Conservation (phyloP, 2,113 vertebrate genomes). For the Calidris pygmaea region DNA sequence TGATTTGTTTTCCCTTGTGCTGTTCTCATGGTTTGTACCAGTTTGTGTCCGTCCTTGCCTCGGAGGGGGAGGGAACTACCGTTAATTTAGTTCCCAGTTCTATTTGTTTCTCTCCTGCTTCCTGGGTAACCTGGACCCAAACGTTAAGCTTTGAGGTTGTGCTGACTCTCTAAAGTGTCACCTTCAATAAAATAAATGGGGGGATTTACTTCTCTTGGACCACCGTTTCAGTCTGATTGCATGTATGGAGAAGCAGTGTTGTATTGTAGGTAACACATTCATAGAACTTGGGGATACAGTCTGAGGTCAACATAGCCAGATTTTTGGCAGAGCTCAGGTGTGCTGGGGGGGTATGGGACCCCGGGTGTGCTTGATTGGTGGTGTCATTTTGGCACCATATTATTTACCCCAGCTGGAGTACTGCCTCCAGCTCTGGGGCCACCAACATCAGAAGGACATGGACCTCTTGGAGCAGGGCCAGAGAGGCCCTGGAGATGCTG, state of each 20-base stretch:
- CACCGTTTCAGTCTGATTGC: neutral
- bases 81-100: neutral
- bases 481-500: no score
- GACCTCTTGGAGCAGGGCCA: no score
- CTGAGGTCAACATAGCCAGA: accelerated
- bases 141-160: neutral
- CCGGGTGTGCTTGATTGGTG: accelerated
- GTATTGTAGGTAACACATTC: accelerated
- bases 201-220: neutral
- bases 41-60: neutral
- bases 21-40: neutral
- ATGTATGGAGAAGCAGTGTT: neutral
- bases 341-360: neutral
- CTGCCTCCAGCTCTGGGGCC: no score
- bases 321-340: neutral
- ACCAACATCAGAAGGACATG: no score
- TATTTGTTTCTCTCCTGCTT: neutral
- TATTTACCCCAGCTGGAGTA: no score
- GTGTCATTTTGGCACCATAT: neutral
- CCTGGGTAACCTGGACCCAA: neutral
- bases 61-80: neutral
- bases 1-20: neutral
- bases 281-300: neutral
- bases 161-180: neutral
- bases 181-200: neutral